Base-by-base conservation (phyloP, 2,113 vertebrate genomes). In the Gasterosteus nipponicus region DNA sequence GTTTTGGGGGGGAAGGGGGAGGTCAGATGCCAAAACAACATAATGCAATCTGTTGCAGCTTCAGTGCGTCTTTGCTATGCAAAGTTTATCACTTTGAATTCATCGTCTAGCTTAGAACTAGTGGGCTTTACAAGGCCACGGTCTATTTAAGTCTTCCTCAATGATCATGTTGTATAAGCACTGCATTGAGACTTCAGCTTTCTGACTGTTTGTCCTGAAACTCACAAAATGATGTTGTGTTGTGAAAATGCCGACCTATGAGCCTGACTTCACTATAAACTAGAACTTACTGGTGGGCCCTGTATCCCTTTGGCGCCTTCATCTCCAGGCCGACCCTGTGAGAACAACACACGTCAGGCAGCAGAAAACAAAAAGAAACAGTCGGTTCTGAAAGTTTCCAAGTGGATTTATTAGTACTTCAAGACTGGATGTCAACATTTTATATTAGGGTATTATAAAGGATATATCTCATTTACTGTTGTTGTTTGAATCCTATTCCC, bases 281-380 rank as follows among this genome's bases (percentile, higher is more conserved):
- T 41, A 5, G 26, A 47, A 93, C 96, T 95, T 89, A 97, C 96
- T 38, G 75, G 82, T 56, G 85, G 42, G n/a, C 96, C 96, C 4
- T 90, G 91, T 41, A 95, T 84, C 49, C 96, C 96, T 84, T 86
- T 94, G 38, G 89, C 85, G 14, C 96, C 96, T 0, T 90, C 88
- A 11, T 95, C 91, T 75, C 96, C 96, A 7, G 58, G 87, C n/a
- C 92, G 93, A 63, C 96, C 96, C 96, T 97, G 86, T 67, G 77
- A 75, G 18, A 72, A 86, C 57, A 77, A 69, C 39, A 51, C 15
- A n/a, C 22, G 42, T 18, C 10, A 39, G 1, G 2, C 44, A 46
- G 47, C 4, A 38, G 5, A 47, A 33, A 46, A 15, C 10, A 2
- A 16, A 19, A 26, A 61, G 12, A 5, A 2, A 29, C n/a, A 26